Evolutionary conservation across 2,888 invertebrate genomes (phyloP).

Genomic region (Beris chalybata): DNA sequence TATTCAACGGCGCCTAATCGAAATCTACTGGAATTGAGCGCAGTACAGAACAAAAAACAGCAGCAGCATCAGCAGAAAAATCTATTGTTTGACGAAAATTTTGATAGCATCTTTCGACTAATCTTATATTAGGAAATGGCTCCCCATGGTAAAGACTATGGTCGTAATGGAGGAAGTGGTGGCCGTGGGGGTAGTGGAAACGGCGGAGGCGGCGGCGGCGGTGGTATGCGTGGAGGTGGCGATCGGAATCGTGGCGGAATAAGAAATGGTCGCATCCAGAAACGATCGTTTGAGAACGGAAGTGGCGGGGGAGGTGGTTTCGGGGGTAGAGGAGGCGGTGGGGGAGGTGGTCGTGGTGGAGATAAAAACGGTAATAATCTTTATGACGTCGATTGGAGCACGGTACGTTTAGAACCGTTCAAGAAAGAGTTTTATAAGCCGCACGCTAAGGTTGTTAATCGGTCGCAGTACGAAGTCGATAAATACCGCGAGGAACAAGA

Average conservation of each 20-base stretch:
- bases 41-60: too few relatives aligned
- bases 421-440: slow-evolving; percentile 82
- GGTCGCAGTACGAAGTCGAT: slow-evolving; percentile 70
- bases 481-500: slow-evolving; percentile 67
- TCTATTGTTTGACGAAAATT: too few relatives aligned
- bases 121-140: too few relatives aligned
- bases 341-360: slow-evolving; percentile 46
- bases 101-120: too few relatives aligned
- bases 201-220: slow-evolving; percentile 42
- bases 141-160: too few relatives aligned
- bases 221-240: slow-evolving; percentile 36
- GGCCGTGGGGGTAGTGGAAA: slow-evolving; percentile 40
- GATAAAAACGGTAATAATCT: slow-evolving; percentile 58
- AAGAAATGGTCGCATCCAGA: slow-evolving; percentile 68
- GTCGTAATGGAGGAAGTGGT: slow-evolving; percentile 35
- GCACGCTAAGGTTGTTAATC: slow-evolving; percentile 63
- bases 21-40: too few relatives aligned
- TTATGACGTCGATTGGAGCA: slow-evolving; percentile 61
- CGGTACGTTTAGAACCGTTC: slow-evolving; percentile 66
- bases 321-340: slow-evolving; percentile 33
- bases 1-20: too few relatives aligned
- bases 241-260: slow-evolving; percentile 18
- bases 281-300: slow-evolving; percentile 22
- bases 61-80: too few relatives aligned
- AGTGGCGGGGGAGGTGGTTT: slow-evolving; percentile 25